phyloP scores from a whole-genome alignment of 2,888 invertebrate species.

The Ormyrus nitidulus region DNA sequence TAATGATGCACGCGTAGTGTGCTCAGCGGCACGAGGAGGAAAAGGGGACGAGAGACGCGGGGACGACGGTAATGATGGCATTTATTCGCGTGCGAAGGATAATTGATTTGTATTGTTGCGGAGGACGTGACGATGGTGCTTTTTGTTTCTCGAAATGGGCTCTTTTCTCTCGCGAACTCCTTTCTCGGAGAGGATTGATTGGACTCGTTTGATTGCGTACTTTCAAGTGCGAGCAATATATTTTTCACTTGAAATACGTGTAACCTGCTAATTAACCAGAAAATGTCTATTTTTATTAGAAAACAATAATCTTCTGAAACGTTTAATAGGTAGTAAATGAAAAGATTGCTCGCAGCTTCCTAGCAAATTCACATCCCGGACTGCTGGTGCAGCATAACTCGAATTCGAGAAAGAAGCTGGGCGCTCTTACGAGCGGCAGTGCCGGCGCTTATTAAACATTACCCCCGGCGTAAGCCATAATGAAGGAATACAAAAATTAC shows the following conservation, averaged over 20 bases:
- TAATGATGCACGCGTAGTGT: conserved; percentile 28
- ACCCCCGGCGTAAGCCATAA: not conserved
- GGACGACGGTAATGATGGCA: conserved; percentile 18
- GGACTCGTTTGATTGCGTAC: too few relatives aligned
- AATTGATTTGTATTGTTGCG: conserved; percentile 37
- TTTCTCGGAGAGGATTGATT: not conserved
- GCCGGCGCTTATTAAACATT: conserved; percentile 36
- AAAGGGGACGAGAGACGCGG: not conserved
- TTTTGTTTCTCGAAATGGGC: too few relatives aligned
- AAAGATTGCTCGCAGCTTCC: not conserved
- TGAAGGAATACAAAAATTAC: conserved; percentile 40
- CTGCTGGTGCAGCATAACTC: too few relatives aligned
- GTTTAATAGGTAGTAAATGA: not conserved
- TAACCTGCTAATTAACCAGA: too few relatives aligned
- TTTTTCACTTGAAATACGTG: too few relatives aligned
- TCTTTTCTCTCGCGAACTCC: not conserved
- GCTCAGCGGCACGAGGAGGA: not conserved
- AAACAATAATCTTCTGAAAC: too few relatives aligned
- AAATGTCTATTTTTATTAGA: too few relatives aligned
- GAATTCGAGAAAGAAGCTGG: too few relatives aligned
- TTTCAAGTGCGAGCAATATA: too few relatives aligned
- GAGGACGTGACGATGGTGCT: too few relatives aligned
- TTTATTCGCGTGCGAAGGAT: conserved; percentile 18
- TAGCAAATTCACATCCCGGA: too few relatives aligned
- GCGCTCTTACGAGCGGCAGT: too few relatives aligned